Base-by-base conservation (phyloP, 2,888 invertebrate genomes). In the Polyommatus icarus region DNA sequence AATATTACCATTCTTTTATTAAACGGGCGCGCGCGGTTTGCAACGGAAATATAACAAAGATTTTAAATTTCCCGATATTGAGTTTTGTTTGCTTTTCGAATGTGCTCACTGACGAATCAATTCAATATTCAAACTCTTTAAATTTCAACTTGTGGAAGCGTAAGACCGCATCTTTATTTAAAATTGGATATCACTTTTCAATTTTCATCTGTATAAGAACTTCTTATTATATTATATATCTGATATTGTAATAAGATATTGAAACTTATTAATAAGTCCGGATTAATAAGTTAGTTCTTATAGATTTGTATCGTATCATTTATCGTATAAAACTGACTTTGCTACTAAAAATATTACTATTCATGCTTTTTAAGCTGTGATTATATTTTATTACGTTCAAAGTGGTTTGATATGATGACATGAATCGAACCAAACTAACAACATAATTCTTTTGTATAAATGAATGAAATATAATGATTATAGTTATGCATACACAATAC, bases 81-180 rank as follows among this genome's bases (percentile, higher is more conserved):
- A 73, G 46, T 73, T 73, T 73, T 73, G 46, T 73, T 73, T 73
- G 73, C 20, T 67, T 67, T 67, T 15, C 29, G 67, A 67, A 67
- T 67, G 67, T 67, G 67, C 67, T 67, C 29, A 18, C 29, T 67
- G 67, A 32, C 67, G 40, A 73, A 73, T 46, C 29, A 67, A 67
- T 73, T 73, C 73, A 46, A 73, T 73, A 40, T 73, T 40, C 73
- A 73, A 73, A 73, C 73, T 61, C 61, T 73, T 73, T 46, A 73
- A 73, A 73, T 73, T 73, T 20, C 40, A 73, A 46, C 40, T 73
- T 73, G 73, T 24, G 73, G 73, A 73, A 73, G 40, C 40, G 73
- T 73, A 46, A 73, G 40, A 20, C 40, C 73, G 40, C 73, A 73
- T 73, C 24, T 73, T 40, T 73, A 40, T 67, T 67, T 67, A 32